Evolutionary conservation across 2,888 invertebrate species (phyloP).

Genomic region (Calliopum simillimum): DNA sequence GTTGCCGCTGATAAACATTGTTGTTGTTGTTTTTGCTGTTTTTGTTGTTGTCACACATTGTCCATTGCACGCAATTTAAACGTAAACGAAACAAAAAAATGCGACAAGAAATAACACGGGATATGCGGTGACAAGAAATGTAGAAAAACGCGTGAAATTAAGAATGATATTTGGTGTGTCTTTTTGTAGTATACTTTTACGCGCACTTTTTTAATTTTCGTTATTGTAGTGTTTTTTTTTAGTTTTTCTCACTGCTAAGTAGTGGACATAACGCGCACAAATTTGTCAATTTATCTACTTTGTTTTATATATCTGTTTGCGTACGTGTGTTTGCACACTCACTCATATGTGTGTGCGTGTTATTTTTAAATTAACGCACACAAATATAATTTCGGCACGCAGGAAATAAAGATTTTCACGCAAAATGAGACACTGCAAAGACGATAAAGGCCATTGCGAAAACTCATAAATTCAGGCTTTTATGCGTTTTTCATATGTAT

Average conservation of each 20-base stretch:
- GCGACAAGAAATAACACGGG: background rate
- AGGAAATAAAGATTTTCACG: conserved; percentile 8
- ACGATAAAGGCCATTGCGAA: too few relatives aligned
- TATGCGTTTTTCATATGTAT: background rate
- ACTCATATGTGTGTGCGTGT: background rate
- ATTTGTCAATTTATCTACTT: too few relatives aligned
- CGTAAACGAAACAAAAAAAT: conserved; percentile 13
- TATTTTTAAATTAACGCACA: conserved; percentile 15
- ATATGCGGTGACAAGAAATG: background rate
- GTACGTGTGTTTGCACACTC: background rate
- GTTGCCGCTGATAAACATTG: conserved; percentile 12
- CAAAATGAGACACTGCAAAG: too few relatives aligned
- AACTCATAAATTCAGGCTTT: conserved; percentile 2
- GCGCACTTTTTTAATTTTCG: too few relatives aligned
- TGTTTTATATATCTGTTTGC: background rate
- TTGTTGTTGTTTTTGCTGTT: conserved; percentile 21
- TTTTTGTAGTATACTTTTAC: too few relatives aligned
- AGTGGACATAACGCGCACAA: too few relatives aligned
- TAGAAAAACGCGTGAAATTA: background rate
- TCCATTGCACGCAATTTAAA: conserved; percentile 38
- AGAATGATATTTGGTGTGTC: too few relatives aligned
- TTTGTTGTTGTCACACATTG: conserved; percentile 36
- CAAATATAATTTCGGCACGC: background rate
- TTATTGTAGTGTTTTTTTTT: too few relatives aligned
- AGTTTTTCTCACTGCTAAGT: too few relatives aligned